Evolutionary conservation across 2,888 invertebrate genomes (phyloP).

Genomic region (Sicus ferrugineus): DNA sequence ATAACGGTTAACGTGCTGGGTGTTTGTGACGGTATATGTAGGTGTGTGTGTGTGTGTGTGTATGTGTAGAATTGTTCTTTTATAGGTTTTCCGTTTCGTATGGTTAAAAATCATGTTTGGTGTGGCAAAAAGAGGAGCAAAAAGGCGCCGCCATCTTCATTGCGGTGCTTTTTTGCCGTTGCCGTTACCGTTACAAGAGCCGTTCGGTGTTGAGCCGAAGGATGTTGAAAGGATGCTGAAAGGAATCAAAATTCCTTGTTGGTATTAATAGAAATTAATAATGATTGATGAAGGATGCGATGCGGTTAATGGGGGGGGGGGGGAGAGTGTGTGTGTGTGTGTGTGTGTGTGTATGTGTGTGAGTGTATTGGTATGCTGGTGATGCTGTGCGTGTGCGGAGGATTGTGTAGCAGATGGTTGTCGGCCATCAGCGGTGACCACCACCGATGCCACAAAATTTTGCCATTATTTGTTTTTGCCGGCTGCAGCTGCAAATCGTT

Average conservation of each 20-base stretch:
- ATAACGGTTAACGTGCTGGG: constrained; percentile 40
- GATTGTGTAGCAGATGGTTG: neutral
- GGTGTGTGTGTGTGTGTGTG: neutral
- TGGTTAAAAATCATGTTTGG: too few species aligned
- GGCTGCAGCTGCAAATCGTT: too few species aligned
- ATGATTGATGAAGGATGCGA: constrained; percentile 45
- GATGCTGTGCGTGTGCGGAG: neutral
- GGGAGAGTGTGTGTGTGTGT: neutral
- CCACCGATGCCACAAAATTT: too few species aligned
- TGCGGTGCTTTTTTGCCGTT: too few species aligned
- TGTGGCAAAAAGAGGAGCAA: too few species aligned
- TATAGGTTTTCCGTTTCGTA: too few species aligned
- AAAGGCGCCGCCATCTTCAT: too few species aligned
- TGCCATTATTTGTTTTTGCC: too few species aligned
- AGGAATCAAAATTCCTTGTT: constrained; percentile 27
- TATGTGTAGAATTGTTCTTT: too few species aligned
- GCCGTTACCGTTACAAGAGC: too few species aligned
- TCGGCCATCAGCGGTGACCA: neutral
- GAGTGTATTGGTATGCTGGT: neutral
- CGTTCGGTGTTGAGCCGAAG: too few species aligned
- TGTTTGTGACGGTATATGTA: constrained; percentile 24
- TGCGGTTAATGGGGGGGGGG: constrained; percentile 37
- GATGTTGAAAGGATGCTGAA: neutral
- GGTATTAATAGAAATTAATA: constrained; percentile 47
- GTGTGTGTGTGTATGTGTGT: constrained; percentile 12